phyloP scores from a whole-genome alignment of 2,888 invertebrate species.

The Hirtodrosophila trivittata region DNA sequence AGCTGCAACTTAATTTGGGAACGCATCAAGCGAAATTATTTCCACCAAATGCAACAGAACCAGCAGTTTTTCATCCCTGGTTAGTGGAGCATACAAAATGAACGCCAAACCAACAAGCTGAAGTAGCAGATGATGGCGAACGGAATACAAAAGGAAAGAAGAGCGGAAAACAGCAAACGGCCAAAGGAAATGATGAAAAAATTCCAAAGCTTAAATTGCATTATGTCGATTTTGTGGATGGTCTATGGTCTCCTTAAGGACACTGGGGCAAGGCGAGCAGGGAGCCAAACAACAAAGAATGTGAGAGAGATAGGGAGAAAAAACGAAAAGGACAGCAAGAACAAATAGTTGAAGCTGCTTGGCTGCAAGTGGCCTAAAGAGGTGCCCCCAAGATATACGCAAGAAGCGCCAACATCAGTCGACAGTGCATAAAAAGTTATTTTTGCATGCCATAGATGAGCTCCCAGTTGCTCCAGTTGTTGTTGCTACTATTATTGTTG shows the following conservation, averaged over 20 bases:
- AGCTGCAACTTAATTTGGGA: constrained; percentile 49
- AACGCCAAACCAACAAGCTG: constrained; percentile 14
- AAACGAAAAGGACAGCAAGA: constrained; percentile 4
- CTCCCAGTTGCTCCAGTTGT: background rate
- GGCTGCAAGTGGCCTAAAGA: constrained; percentile 57
- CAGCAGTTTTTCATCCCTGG: constrained; percentile 6
- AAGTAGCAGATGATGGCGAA: constrained; percentile 2
- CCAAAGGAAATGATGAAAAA: constrained; percentile 50
- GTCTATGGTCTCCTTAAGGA: constrained; percentile 15
- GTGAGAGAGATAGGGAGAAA: constrained; percentile 11
- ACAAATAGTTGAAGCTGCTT: constrained; percentile 39
- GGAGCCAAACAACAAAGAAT: constrained; percentile 7
- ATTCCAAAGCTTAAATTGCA: constrained; percentile 66
- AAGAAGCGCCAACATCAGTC: constrained; percentile 53
- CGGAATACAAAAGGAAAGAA: background rate
- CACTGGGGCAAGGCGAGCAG: constrained; percentile 1
- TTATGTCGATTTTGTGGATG: constrained; percentile 72
- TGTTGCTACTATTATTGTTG: constrained; percentile 1
- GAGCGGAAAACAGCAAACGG: constrained; percentile 18
- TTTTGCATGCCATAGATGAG: constrained; percentile 21
- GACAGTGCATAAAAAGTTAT: constrained; percentile 47
- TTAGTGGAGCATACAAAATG: constrained; percentile 34
- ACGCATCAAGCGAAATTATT: constrained; percentile 49
- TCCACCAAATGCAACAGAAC: constrained; percentile 43
- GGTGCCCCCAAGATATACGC: constrained; percentile 29